Evolutionary conservation across 2,888 invertebrate genomes (phyloP), one percentile per base, ranked within the genome.

Genomic region (Dasypogon diadema): DNA sequence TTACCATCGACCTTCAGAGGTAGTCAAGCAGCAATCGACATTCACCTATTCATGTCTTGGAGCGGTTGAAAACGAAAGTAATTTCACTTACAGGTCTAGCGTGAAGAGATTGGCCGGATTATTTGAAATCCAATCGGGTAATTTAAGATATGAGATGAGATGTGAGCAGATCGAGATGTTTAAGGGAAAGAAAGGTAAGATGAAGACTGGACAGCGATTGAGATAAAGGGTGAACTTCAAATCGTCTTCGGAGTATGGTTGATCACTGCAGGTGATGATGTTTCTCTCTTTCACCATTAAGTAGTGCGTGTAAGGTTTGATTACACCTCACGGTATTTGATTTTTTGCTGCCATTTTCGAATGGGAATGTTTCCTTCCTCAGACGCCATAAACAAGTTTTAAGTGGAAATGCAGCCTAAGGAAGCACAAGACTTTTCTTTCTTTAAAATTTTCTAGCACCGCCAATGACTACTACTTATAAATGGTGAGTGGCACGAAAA

Each of bases 1-100:
- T 70, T 70, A 70, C 70, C 70, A 54, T 54, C 70, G 70, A 70
- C 70, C 70, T 70, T 70, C 70, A 54, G 54, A 54, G 70, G n/a
- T 70, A 30, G 51, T n/a, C n/a, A 12, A 5, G 48, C 2, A 51
- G 26, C 8, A 46, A 14, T 14, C 70, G 54, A 30, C 54, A 70
- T 70, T 70, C 65, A 65, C 65, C 65, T 51, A 34, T 70, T 70
- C 70, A 70, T 26, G 37, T 54, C 12, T 30, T 4, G 34, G 21
- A 34, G 26, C 34, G 34, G 21, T 54, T 30, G 70, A 70, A 54
- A 70, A 34, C 70, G 70, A 70, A 70, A 70, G 70, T 54, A 70
- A 70, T 70, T 70, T 70, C 70, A 70, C 70, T 70, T 24, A 34
- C 70, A 54, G 54, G 54, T 70, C n/a, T 51, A 54, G 16, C 4